Evolutionary conservation across 2,113 vertebrate species (phyloP), one percentile per base, ranked within the genome.

Genomic region (Tragelaphus imberbis): DNA sequence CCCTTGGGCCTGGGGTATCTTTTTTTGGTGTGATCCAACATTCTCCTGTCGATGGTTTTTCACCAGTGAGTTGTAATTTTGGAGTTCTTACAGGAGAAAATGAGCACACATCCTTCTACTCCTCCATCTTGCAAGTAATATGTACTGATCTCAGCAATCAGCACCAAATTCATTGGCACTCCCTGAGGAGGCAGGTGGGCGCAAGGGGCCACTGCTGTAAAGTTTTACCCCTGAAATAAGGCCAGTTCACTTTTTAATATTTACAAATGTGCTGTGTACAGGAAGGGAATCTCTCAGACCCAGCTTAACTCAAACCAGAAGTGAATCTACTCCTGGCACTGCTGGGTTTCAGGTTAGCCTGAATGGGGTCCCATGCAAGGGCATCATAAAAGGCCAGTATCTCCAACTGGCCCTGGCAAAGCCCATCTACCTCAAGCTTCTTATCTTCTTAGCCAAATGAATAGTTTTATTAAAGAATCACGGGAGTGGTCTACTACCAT

Each of bases 221-320:
- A 71, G n/a, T 71, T 71, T 71, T 95, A 95, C 97, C 90, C 96
- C 95, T 90, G 95, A 98, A 98, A 90, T 94, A 95, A 96, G 97
- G 97, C 71, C 71, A 6, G 28, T 81, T 94, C 96, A 56, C 93
- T 97, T 97, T 98, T 88, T 91, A 75, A 95, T 10, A 59, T 86
- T 96, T 80, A 56, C 79, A 94, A 97, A 95, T 55, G 28, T 65
- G 33, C 44, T 40, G 12, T 88, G 47, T 63, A 51, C 95, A 88
- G 17, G 65, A 90, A 95, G 80, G 65, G n/a, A 75, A 16, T 75
- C 91, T 75, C 25, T 71, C 30, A 55, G 65, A 84, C 16, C 11
- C 40, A 23, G 16, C 17, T 82, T 93, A 95, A 96, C 68, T 84
- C 71, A 87, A 91, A 87, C 11, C 59, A 94, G 81, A 96, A 71